phyloP scores from a whole-genome alignment of 2,888 invertebrate genomes.

The Pandemis corylana region DNA sequence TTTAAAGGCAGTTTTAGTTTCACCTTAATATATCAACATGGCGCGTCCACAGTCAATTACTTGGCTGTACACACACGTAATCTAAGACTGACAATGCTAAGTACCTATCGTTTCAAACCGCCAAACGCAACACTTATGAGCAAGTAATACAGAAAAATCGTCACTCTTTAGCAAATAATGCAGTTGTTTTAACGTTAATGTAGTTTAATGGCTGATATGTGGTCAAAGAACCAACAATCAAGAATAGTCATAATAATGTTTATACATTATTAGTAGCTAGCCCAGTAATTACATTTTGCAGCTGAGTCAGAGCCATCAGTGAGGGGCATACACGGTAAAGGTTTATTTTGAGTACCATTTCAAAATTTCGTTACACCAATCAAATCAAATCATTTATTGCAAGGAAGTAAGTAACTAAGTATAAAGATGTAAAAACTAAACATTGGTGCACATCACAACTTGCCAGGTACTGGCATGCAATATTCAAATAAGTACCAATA shows the following conservation, averaged over 20 bases:
- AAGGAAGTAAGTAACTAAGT: no score
- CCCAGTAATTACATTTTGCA: background rate
- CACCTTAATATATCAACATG: background rate
- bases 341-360: background rate
- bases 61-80: conserved; percentile 11
- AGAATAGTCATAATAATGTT: conserved; percentile 10
- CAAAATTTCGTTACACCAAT: no score
- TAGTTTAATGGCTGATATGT: background rate
- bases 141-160: conserved; percentile 2
- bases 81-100: conserved; percentile 7
- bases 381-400: no score
- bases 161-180: background rate
- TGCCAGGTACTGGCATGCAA: no score
- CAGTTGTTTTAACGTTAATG: background rate
- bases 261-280: background rate
- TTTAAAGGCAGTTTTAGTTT: background rate
- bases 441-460: no score
- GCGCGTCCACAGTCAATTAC: conserved; percentile 6
- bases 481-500: no score
- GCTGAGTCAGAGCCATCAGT: background rate
- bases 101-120: conserved; percentile 5
- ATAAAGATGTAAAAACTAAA: no score
- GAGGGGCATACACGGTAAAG: background rate
- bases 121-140: conserved; percentile 1
- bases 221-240: background rate